phyloP scores from a whole-genome alignment of 2,797 vertebrate genomes.

The Linurgus olivaceus region DNA sequence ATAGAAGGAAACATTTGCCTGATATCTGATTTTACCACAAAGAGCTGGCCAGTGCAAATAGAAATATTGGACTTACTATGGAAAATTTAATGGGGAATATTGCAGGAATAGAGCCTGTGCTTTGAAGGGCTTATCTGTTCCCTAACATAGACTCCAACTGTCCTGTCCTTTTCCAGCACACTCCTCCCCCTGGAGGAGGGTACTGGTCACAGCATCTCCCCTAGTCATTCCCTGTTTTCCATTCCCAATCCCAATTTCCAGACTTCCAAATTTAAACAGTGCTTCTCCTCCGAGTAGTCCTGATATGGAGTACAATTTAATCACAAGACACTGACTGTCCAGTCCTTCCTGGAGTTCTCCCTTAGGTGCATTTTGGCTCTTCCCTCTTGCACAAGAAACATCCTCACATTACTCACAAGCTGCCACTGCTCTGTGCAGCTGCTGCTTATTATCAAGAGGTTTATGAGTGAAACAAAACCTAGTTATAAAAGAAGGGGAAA shows the following conservation, averaged over 20 bases:
- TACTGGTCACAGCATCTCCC: not conserved
- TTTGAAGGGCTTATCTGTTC: not conserved
- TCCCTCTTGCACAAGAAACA: not conserved
- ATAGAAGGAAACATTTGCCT: conserved; percentile 34
- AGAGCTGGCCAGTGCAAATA: not conserved
- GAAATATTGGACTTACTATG: not conserved
- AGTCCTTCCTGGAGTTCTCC: not conserved
- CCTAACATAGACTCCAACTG: not conserved
- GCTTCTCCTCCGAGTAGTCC: not conserved
- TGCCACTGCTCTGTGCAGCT: not conserved
- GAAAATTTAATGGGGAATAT: not conserved
- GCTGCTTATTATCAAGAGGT: not conserved
- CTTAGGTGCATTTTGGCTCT: not conserved
- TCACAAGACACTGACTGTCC: not conserved
- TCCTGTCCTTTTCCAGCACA: not conserved
- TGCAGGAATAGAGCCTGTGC: not conserved
- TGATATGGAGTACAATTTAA: not conserved
- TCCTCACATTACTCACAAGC: not conserved
- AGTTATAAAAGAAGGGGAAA: not conserved
- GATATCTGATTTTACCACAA: conserved; percentile 13
- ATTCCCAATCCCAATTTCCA: not conserved
- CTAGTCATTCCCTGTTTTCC: not conserved
- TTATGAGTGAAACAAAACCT: not conserved
- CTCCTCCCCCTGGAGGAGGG: not conserved
- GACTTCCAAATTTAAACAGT: not conserved